Conservation (phyloP, 2,797 vertebrate species). For the Halcyon smyrnensis region DNA sequence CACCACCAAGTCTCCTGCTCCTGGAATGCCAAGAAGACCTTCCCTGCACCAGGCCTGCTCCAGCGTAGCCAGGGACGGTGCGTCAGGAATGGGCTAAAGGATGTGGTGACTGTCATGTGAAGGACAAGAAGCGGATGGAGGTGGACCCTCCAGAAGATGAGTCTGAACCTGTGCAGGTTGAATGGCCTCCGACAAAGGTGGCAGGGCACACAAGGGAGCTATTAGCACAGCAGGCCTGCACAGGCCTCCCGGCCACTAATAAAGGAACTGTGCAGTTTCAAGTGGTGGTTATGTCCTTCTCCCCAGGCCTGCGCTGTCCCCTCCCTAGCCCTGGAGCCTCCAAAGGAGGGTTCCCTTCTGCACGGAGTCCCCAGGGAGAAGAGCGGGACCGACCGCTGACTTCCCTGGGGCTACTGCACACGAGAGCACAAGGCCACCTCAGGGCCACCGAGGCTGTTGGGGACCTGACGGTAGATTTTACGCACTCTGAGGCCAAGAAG, state of each 20-base stretch:
- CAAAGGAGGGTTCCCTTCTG: not conserved
- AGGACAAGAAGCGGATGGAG: accelerated
- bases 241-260: not conserved
- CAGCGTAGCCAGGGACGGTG: not conserved
- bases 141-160: not conserved
- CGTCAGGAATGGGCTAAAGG: not conserved
- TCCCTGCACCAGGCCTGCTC: no score
- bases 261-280: not conserved
- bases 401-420: not conserved
- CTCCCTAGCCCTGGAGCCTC: not conserved
- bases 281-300: not conserved
- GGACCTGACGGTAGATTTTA: not conserved
- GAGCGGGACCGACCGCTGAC: not conserved
- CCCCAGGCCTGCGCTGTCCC: not conserved
- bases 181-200: not conserved
- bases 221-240: not conserved
- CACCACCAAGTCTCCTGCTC: not conserved
- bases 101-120: accelerated
- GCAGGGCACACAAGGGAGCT: not conserved
- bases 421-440: not conserved
- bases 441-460: not conserved
- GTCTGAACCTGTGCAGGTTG: not conserved
- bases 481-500: not conserved
- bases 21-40: not conserved
- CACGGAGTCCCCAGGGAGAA: not conserved